These are phyloP conservation scores for Pollimyrus isidori DNA, from an alignment of 2,113 vertebrate genomes.

Conservation along the genomic window DNA sequence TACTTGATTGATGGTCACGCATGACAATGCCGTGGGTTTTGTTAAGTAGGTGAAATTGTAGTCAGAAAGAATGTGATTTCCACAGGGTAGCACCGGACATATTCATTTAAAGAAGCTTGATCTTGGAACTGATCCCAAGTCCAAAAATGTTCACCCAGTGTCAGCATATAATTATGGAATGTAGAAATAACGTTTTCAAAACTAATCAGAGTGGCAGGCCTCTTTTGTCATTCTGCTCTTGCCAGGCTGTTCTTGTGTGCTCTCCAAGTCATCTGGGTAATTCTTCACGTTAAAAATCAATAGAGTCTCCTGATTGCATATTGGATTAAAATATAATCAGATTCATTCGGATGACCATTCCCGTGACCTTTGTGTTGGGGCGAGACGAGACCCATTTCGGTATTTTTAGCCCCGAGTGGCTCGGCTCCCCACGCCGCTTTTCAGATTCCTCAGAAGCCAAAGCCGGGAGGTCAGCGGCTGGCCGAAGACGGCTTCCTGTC, in stretches of 20 bases:
- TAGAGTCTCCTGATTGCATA: slow-evolving; percentile 53
- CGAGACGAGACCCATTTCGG: neutral
- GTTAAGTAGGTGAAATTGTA: neutral
- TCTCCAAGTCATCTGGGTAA: slow-evolving; percentile 48
- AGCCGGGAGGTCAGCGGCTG: neutral
- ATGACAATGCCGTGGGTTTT: neutral
- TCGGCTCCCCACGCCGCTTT: neutral
- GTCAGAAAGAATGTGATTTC: slow-evolving; percentile 10
- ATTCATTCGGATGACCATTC: slow-evolving; percentile 51
- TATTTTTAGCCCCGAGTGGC: neutral
- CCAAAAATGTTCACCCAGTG: neutral
- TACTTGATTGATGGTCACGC: neutral
- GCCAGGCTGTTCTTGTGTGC: slow-evolving; percentile 42
- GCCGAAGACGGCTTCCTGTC: neutral
- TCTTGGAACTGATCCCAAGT: neutral
- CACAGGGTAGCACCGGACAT: neutral
- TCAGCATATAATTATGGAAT: slow-evolving; percentile 4
- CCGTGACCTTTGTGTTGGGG: slow-evolving; percentile 51
- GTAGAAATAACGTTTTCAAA: slow-evolving; percentile 9
- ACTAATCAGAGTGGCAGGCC: slow-evolving; percentile 9
- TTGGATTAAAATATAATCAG: slow-evolving; percentile 65
- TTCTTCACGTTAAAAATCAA: slow-evolving; percentile 53
- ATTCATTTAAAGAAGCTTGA: neutral
- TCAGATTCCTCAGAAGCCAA: neutral
- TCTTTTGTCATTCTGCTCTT: slow-evolving; percentile 37